Evolutionary conservation across 1,140 invertebrate species (phyloP), one percentile per base, ranked within the genome.

Genomic region (Leptestheria dahalacensis): DNA sequence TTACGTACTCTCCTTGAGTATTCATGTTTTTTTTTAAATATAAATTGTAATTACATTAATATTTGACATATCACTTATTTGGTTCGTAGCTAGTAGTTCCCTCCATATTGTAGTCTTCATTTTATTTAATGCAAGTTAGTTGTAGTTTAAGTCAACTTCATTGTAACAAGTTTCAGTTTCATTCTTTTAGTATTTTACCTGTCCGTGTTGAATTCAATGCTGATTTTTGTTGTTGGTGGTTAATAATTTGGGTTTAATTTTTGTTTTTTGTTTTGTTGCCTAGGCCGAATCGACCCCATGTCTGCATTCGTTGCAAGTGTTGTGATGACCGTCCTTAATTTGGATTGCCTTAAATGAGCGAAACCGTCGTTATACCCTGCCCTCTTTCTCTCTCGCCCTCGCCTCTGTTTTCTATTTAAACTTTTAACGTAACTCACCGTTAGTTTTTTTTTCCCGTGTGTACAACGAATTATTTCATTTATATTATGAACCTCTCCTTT

Each of bases 261-360:
- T 20, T 61, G 50, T 55, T 24, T 28, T 55, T 41, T 61, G 24
- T 61, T 61, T 33, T 23, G 20, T 54, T 51, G 57, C 51, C 24
- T 60, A 62, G 61, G 61, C 61, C 49, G 61, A 62, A 57, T 62
- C 61, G 26, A 61, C 61, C 25, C 61, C 61, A 25, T 62, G 61
- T 46, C 55, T 62, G 59, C 61, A 62, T 53, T 49, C 57, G 26
- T 47, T 62, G 48, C 54, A 62, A 48, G 58, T 62, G 25, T 51
- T 62, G 28, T 62, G 61, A 62, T 41, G 33, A 15, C 33, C 33
- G 33, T 41, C 33, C 33, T 15, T 9, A 9, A 15, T 41, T 41
- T 15, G 6, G 33, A 6, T 41, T 41, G 15, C 6, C 15, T 41
- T 41, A 9, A 41, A 41, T 24, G 49, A 23, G 1, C 2, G 18